A percentile compares a stretch with the other conserved stretches of the same genome.
Evolutionary conservation across 2,113 vertebrate species (phyloP).

Genomic region (Stictonetta naevosa): DNA sequence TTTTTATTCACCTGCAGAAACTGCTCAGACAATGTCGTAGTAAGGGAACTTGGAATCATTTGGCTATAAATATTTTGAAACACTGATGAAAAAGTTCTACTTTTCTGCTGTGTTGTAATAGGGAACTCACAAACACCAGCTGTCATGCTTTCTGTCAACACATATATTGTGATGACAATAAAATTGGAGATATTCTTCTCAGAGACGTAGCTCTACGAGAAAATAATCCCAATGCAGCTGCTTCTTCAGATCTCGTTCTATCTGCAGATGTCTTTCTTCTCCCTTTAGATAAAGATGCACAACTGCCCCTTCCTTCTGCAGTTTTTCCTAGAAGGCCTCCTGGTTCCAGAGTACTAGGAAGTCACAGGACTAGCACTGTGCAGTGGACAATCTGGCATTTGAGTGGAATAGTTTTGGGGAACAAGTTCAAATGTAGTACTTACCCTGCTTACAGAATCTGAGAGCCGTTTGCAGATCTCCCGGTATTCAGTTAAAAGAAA

Average conservation of each 20-base stretch:
- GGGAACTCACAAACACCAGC: neutral
- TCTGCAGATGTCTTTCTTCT: neutral
- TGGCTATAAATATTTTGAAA: neutral
- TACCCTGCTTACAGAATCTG: neutral
- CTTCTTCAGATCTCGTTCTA: neutral
- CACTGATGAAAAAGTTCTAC: neutral
- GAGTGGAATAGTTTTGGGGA: neutral
- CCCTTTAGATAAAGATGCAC: neutral
- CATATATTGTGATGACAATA: neutral
- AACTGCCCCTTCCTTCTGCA: neutral
- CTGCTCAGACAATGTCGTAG: neutral
- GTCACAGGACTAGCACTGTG: fast-evolving
- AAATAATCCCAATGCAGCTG: neutral
- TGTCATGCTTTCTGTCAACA: neutral
- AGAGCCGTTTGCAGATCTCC: neutral
- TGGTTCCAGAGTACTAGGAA: neutral
- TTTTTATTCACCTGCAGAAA: neutral
- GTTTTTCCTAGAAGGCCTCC: neutral
- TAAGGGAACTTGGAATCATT: neutral
- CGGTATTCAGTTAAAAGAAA: neutral
- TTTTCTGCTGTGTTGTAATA: neutral
- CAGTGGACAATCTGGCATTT: neutral
- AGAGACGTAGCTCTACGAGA: neutral
- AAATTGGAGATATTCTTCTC: neutral
- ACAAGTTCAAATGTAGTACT: neutral